phyloP scores from a whole-genome alignment of 2,113 vertebrate species.

The Eudyptes chrysolophus region DNA sequence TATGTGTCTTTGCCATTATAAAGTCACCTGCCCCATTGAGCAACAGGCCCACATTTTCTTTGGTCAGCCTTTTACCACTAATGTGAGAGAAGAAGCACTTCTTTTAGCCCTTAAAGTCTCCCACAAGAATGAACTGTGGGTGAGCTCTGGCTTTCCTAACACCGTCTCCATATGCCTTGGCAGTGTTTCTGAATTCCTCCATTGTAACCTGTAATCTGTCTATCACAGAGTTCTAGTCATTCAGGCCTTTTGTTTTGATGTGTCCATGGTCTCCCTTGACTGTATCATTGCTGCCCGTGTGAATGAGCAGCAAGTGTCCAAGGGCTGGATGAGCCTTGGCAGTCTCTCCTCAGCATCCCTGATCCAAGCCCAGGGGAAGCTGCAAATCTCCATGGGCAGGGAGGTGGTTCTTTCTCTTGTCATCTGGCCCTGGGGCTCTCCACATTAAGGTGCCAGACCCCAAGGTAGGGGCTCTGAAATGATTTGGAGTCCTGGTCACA shows the following conservation, averaged over 20 bases:
- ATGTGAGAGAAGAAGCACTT: background rate
- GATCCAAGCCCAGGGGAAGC: background rate
- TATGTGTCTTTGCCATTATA: background rate
- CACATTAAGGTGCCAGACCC: background rate
- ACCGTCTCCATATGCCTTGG: background rate
- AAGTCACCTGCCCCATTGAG: background rate
- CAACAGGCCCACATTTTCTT: background rate
- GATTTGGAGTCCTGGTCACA: background rate
- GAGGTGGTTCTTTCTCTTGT: background rate
- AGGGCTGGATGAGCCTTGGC: background rate
- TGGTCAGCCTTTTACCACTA: background rate
- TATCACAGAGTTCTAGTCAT: rapidly evolving
- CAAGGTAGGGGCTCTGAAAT: background rate
- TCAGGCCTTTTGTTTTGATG: background rate
- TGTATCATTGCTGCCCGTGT: background rate
- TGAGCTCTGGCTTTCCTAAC: background rate
- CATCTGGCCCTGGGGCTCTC: background rate
- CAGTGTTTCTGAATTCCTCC: background rate
- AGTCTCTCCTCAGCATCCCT: background rate
- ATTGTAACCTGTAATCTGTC: background rate
- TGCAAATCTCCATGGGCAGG: background rate
- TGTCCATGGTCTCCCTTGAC: background rate
- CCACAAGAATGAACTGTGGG: background rate
- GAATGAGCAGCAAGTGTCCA: background rate
- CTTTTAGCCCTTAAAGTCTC: background rate